These are phyloP conservation scores for Gasterosteus nipponicus DNA, from an alignment of 2,113 vertebrate species.

Conservation along the genomic window DNA sequence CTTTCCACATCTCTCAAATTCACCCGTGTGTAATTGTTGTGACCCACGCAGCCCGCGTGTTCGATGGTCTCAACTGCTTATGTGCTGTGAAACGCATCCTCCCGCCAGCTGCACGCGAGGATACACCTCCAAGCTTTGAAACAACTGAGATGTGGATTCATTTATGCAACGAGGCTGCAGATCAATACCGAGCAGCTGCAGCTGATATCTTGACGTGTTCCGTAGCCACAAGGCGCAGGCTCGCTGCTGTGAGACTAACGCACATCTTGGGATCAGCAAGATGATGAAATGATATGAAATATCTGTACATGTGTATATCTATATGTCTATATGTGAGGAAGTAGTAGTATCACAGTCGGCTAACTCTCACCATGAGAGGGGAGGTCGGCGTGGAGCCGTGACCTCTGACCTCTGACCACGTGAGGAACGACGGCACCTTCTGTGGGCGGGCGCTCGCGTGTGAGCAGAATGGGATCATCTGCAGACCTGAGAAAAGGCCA, in stretches of 20 bases:
- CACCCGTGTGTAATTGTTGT: conserved; percentile 15
- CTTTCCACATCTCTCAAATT: conserved; percentile 11
- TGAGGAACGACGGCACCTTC: neutral
- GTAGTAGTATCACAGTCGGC: neutral
- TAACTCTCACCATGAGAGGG: neutral
- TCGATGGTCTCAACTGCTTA: conserved; percentile 10
- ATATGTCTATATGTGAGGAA: neutral
- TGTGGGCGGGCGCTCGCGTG: neutral
- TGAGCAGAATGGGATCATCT: conserved; percentile 18
- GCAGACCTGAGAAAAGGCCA: neutral
- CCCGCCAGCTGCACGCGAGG: too few species aligned
- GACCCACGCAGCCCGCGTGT: neutral
- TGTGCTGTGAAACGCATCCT: conserved; percentile 2
- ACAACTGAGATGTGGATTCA: conserved; percentile 5
- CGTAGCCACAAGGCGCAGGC: neutral
- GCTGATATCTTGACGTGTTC: conserved; percentile 27
- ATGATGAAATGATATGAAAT: conserved; percentile 18
- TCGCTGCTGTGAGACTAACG: neutral
- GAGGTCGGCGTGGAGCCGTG: neutral
- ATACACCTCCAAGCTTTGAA: neutral
- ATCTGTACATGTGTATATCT: neutral
- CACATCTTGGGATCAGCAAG: neutral
- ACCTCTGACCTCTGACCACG: neutral
- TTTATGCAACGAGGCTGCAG: neutral
- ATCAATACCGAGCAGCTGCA: conserved; percentile 23